These are phyloP conservation scores for Diplodus sargus DNA, from an alignment of 2,797 vertebrate genomes.

Conservation along the genomic window DNA sequence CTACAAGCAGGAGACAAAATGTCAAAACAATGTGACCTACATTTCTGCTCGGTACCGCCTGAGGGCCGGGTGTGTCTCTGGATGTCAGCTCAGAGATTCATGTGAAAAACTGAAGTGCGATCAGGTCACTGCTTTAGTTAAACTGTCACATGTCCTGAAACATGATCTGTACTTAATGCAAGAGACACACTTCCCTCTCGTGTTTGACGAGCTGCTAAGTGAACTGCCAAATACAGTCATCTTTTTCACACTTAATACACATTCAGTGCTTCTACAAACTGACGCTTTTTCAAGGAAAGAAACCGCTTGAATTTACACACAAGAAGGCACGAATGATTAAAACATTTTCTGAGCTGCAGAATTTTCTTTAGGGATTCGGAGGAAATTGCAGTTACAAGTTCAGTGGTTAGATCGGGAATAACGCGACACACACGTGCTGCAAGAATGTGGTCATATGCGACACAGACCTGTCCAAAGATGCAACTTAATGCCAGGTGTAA, in stretches of 20 bases:
- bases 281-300: too few species aligned
- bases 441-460: too few species aligned
- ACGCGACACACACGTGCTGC: too few species aligned
- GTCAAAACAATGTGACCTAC: background rate
- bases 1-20: background rate
- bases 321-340: too few species aligned
- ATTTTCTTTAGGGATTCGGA: too few species aligned
- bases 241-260: background rate
- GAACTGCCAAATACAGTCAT: background rate
- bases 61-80: background rate
- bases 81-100: background rate
- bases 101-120: background rate
- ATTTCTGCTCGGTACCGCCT: background rate
- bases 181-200: background rate
- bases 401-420: too few species aligned
- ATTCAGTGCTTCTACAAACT: too few species aligned
- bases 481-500: too few species aligned
- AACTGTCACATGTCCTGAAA: background rate
- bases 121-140: background rate
- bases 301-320: too few species aligned
- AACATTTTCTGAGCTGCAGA: too few species aligned
- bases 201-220: background rate
- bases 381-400: too few species aligned
- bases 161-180: background rate
- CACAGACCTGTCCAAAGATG: too few species aligned